Conservation (phyloP, 1,140 invertebrate species). For the Euwallacea similis region DNA sequence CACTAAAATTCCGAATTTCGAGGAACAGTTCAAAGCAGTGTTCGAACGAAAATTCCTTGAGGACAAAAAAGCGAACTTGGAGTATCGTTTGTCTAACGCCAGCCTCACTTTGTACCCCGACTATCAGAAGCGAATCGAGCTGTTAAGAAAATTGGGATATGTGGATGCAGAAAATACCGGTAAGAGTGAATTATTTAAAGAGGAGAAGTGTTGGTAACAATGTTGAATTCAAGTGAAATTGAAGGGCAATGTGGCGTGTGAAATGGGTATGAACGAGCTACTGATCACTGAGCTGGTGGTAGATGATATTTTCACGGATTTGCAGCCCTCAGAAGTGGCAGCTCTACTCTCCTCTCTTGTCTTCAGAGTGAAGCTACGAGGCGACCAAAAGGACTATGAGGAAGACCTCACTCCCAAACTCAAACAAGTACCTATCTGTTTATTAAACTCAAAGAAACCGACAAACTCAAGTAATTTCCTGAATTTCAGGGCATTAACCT, state of each 20-base stretch:
- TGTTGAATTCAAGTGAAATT: slow-evolving; percentile 61
- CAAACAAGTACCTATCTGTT: slow-evolving; percentile 34
- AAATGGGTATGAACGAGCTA: slow-evolving; percentile 93
- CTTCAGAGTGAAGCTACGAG: slow-evolving; percentile 77
- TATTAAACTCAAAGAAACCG: neutral
- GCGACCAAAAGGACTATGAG: slow-evolving; percentile 36
- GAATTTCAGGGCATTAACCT: slow-evolving; percentile 58
- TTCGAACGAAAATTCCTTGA: slow-evolving; percentile 73
- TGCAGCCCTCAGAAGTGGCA: slow-evolving; percentile 88
- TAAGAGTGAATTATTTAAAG: slow-evolving; percentile 45
- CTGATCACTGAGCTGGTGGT: slow-evolving; percentile 96
- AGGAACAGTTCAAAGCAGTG: slow-evolving; percentile 72
- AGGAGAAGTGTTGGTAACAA: neutral
- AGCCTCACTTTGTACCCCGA: slow-evolving; percentile 86
- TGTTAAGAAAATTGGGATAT: slow-evolving; percentile 78
- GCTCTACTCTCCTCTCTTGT: slow-evolving; percentile 89
- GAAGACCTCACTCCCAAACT: slow-evolving; percentile 38
- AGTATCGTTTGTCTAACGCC: slow-evolving; percentile 79
- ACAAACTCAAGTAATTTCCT: neutral
- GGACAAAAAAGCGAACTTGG: slow-evolving; percentile 70
- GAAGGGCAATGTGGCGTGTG: slow-evolving; percentile 93
- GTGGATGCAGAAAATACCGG: slow-evolving; percentile 72
- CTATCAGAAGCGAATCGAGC: slow-evolving; percentile 79
- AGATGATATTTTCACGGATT: slow-evolving; percentile 84
- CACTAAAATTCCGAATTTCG: slow-evolving; percentile 60